Conservation (phyloP, 2,113 vertebrate species). For the Nesogale talazaci region DNA sequence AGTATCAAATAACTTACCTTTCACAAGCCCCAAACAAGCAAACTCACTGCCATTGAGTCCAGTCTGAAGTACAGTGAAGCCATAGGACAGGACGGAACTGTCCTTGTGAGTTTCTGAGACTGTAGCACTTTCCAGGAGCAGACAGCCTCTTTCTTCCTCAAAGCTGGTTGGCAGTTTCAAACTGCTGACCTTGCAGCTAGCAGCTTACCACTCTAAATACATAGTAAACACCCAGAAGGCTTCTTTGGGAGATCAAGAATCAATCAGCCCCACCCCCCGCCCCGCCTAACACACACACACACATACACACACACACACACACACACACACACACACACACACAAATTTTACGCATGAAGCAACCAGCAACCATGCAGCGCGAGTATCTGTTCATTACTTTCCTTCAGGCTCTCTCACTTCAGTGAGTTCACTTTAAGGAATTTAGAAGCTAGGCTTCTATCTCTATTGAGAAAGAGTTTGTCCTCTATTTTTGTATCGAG, state of each 20-base stretch:
- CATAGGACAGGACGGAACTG: no score
- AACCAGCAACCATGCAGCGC: neutral
- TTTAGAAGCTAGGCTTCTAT: neutral
- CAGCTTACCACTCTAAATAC: no score
- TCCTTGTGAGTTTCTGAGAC: no score
- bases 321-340: no score
- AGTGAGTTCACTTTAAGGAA: slow-evolving; percentile 34
- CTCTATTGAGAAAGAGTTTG: slow-evolving; percentile 19
- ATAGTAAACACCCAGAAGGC: neutral
- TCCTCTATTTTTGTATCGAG: slow-evolving; percentile 50
- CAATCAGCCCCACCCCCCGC: neutral
- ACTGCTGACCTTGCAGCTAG: no score
- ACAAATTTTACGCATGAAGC: neutral
- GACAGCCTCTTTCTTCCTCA: no score
- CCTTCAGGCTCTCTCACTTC: neutral
- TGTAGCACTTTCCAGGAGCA: no score
- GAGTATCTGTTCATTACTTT: neutral
- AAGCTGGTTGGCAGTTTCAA: no score
- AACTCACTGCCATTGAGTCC: no score
- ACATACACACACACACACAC: no score
- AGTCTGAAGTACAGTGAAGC: no score
- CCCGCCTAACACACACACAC: no score
- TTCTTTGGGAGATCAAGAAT: slow-evolving; percentile 28
- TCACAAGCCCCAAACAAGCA: neutral
- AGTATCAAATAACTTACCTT: neutral